Conservation (phyloP, 2,888 invertebrate genomes). For the Aproaerema taeniolella region DNA sequence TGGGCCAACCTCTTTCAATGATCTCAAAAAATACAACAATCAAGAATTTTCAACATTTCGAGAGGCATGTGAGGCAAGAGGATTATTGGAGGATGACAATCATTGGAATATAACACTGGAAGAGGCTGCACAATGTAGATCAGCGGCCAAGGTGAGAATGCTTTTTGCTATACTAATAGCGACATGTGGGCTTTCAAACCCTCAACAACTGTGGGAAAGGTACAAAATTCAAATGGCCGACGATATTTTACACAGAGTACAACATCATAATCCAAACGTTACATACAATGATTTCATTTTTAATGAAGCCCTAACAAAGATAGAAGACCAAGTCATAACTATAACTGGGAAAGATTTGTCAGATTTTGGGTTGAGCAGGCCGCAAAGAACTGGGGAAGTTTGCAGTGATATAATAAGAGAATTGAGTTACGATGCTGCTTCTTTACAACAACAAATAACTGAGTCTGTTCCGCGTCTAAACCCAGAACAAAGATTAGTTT, state of each 20-base stretch:
- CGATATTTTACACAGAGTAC: constrained; percentile 16
- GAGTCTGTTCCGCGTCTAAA: constrained; percentile 17
- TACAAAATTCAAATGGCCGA: constrained; percentile 13
- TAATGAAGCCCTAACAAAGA: constrained; percentile 20
- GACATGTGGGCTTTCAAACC: constrained; percentile 17
- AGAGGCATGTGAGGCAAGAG: constrained; percentile 24
- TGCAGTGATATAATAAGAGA: constrained; percentile 20
- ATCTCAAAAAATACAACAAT: constrained; percentile 19
- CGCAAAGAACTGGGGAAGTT: constrained; percentile 19
- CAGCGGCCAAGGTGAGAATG: constrained; percentile 16
- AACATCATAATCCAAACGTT: constrained; percentile 15
- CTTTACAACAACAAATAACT: constrained; percentile 20
- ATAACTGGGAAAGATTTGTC: constrained; percentile 21
- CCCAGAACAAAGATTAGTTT: constrained; percentile 17
- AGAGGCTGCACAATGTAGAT: constrained; percentile 19
- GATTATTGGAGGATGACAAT: constrained; percentile 33
- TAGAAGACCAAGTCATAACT: constrained; percentile 21
- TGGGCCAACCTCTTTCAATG: constrained; percentile 21
- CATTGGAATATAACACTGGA: constrained; percentile 24
- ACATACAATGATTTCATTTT: constrained; percentile 20
- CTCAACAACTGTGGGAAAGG: constrained; percentile 20
- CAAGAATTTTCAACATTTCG: constrained; percentile 23
- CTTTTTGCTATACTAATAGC: constrained; percentile 18
- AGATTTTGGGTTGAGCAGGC: constrained; percentile 23
- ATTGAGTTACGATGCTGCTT: constrained; percentile 19